Evolutionary conservation across 1,140 invertebrate genomes (phyloP), one percentile per base, ranked within the genome.

Genomic region (Meloidogyne exigua): DNA sequence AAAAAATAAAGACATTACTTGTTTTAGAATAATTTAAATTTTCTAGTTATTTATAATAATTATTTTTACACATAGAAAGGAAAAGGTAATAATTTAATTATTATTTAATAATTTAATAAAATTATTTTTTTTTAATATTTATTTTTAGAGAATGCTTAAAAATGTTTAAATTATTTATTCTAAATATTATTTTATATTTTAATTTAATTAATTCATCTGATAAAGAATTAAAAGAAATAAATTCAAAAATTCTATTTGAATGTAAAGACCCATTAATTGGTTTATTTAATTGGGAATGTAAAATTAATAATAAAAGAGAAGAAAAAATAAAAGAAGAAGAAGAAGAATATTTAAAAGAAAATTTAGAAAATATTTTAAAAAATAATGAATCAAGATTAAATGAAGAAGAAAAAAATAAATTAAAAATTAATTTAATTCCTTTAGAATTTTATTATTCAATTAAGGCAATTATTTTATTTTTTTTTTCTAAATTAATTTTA

Each of bases 381-480:
- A 36, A 66, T 26, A 36, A n/a, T 28, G 10, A 0, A 32, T 18
- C 65, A n/a, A 39, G 21, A 23, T 2, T 4, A 9, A n/a, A 39
- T 18, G 66, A 32, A 42, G 66, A 68, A 68, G 21, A 42, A 36
- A 21, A 32, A 9, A 9, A 68, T 5, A 32, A 42, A 42, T 7
- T 32, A n/a, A 67, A 67, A 42, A 68, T 68, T n/a, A 42, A 32
- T 68, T 36, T 12, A 21, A 42, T n/a, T 32, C 66, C 66, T 9
- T 10, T 68, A 42, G 66, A 68, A 68, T 42, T 23, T n/a, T 68
- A 68, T 68, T 68, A 68, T 42, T 68, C 66, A n/a, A n/a, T 18
- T 42, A 68, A 68, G 10, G 66, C 21, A 68, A 68, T 67, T 28
- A 36, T 36, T 32, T 18, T 15, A 67, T 4, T 67, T 18, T 10